A percentile compares a stretch with the other conserved stretches of the same genome.
Evolutionary conservation across 2,113 vertebrate species (phyloP).

Genomic region (western clawed frog (Xenopus tropicalis)): DNA sequence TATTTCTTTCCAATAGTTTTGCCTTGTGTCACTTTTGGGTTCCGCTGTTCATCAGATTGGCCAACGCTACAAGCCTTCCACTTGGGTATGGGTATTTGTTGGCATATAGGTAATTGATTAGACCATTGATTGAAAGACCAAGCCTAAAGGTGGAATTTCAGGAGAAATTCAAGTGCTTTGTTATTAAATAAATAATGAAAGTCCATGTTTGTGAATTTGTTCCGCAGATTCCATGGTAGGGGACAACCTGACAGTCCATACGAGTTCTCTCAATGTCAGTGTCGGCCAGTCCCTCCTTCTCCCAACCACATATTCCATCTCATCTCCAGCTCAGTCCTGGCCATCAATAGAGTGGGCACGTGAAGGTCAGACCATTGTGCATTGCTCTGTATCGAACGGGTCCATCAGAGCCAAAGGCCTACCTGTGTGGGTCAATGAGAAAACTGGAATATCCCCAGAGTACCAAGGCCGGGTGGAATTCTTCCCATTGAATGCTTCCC

Average conservation of each 20-base stretch:
- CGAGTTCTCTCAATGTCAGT: not conserved
- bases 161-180: too few species aligned
- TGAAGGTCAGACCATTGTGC: not conserved
- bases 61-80: too few species aligned
- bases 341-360: not conserved
- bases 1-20: too few species aligned
- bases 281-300: not conserved
- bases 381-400: not conserved
- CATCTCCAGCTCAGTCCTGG: not conserved
- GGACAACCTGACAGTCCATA: not conserved
- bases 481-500: conserved; percentile 3
- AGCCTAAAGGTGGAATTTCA: too few species aligned
- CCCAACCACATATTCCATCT: not conserved
- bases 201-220: too few species aligned
- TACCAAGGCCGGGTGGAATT: not conserved
- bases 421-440: not conserved
- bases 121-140: too few species aligned
- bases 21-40: too few species aligned
- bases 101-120: too few species aligned
- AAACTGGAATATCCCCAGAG: not conserved
- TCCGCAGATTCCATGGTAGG: too few species aligned
- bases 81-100: too few species aligned
- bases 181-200: too few species aligned
- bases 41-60: too few species aligned
- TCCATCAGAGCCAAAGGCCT: not conserved